A percentile compares a stretch with the other conserved stretches of the same genome.
phyloP scores from a whole-genome alignment of 2,888 invertebrate genomes.

The Kuschelorhynchus macadamiae region DNA sequence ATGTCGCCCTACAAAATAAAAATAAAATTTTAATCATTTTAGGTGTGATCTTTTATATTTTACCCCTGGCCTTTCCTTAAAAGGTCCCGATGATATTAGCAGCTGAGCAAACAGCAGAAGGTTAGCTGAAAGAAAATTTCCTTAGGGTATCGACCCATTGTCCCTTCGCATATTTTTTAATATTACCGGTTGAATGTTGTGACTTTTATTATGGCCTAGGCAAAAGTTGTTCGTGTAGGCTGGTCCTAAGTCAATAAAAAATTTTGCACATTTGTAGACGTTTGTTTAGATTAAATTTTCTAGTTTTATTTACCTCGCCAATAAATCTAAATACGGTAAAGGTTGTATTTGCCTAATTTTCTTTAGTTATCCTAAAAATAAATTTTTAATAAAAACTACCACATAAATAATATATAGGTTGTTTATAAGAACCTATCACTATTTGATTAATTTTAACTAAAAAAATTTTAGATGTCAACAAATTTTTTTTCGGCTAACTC shows the following conservation, averaged over 20 bases:
- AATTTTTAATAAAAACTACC: no score
- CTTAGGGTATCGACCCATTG: constrained; percentile 37
- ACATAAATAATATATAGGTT: no score
- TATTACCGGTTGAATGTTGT: constrained; percentile 12
- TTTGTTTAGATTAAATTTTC: no score
- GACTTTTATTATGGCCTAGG: constrained; percentile 31
- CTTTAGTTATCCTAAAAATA: no score
- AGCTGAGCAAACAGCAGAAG: constrained; percentile 45
- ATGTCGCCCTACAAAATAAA: background rate
- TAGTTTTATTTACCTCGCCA: no score
- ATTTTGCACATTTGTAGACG: no score
- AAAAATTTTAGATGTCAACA: no score
- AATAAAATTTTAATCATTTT: constrained; percentile 22
- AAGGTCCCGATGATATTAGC: constrained; percentile 40
- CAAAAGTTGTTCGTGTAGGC: constrained; percentile 5
- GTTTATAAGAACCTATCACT: no score
- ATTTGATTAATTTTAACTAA: no score
- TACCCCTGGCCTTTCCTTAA: constrained; percentile 27
- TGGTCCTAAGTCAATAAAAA: constrained; percentile 20
- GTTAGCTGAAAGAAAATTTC: constrained; percentile 42
- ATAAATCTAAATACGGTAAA: no score
- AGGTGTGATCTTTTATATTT: constrained; percentile 21
- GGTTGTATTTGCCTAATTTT: no score
- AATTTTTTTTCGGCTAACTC: no score
- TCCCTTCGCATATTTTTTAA: constrained; percentile 37